Evolutionary conservation across 2,888 invertebrate genomes (phyloP), one percentile per base, ranked within the genome.

Genomic region (Mycalesis mineus): DNA sequence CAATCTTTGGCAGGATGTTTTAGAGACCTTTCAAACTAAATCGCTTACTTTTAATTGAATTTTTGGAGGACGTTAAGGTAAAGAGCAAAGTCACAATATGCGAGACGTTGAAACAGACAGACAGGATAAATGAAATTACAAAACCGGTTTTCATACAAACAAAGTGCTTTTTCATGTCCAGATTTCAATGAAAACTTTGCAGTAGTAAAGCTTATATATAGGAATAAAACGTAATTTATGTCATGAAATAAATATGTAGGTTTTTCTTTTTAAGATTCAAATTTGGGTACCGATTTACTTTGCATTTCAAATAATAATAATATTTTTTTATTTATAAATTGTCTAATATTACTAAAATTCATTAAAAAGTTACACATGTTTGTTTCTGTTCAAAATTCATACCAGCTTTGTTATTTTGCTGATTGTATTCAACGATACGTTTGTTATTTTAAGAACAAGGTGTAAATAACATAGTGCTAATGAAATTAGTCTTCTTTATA

Each of bases 401-500:
- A 22, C 2, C 2, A 22, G 5, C 22, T 4, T 36, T 11, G 11
- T 4, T 36, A 11, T 36, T 36, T 36, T 36, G 36, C 36, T 36
- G 36, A 11, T 11, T 11, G 36, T 36, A 36, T 33, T 33, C 3
- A 9, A 4, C 11, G 36, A 36, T 9, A 31, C 28, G 7, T 48
- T 17, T 15, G 37, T n/a, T n/a, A n/a, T n/a, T n/a, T n/a, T 11
- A 40, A 68, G 63, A 68, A 67, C 67, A 74, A 70, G 75, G 72
- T 73, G 60, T 60, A 65, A 71, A 69, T 70, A 70, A 72, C 77
- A 73, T 64, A 68, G 68, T 71, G 66, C 69, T 80, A 78, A 81
- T 78, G 76, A 77, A 80, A 80, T 80, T 75, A 75, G 77, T 73
- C 71, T 72, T 70, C 66, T 70, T 42, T 47, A 71, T 71, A 69